Evolutionary conservation across 2,888 invertebrate genomes (phyloP).

Genomic region (Melanotus villosus): DNA sequence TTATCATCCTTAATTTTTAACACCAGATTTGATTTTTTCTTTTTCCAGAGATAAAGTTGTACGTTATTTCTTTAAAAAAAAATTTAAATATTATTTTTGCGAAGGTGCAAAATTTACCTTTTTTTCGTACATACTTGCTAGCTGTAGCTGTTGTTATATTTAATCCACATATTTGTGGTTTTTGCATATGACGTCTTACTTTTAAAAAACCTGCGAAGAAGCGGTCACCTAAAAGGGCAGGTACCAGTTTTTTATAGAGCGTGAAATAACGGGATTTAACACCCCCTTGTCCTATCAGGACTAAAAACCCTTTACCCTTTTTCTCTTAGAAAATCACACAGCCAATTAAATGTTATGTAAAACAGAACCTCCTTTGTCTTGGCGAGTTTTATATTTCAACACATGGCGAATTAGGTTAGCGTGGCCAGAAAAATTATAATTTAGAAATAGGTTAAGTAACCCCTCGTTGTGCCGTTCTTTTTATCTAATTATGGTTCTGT

Average conservation of each 20-base stretch:
- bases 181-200: background rate
- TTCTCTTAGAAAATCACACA: conserved; percentile 11
- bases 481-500: conserved; percentile 6
- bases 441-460: background rate
- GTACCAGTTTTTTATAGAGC: conserved; percentile 40
- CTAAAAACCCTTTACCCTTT: conserved; percentile 35
- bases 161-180: background rate
- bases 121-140: too few species aligned
- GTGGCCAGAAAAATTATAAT: background rate
- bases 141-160: too few species aligned
- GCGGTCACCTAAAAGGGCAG: conserved; percentile 31
- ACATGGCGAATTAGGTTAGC: too few species aligned
- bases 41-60: too few species aligned
- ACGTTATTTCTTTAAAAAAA: too few species aligned
- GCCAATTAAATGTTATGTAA: conserved; percentile 21
- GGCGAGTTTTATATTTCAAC: too few species aligned
- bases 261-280: conserved; percentile 41
- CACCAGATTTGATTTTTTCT: too few species aligned
- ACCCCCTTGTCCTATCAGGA: conserved; percentile 21
- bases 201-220: conserved; percentile 14
- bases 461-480: background rate
- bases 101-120: too few species aligned
- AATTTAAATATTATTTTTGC: too few species aligned
- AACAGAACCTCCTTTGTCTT: conserved; percentile 8
- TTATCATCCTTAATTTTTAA: too few species aligned